phyloP scores from a whole-genome alignment of 2,888 invertebrate genomes.

The Ennomos erosarius region DNA sequence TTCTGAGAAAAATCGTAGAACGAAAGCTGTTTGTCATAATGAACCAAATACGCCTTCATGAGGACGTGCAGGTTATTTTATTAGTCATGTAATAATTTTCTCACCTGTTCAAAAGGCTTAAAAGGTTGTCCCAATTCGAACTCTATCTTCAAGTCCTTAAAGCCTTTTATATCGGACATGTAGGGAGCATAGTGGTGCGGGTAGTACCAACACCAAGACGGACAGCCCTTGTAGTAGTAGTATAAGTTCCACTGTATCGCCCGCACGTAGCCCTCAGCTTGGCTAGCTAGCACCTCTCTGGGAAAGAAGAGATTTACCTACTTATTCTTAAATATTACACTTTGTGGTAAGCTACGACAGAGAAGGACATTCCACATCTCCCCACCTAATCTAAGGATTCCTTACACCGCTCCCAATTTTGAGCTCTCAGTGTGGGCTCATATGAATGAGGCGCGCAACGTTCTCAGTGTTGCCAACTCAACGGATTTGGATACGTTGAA shows the following conservation, averaged over 20 bases:
- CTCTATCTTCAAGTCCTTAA: conserved; percentile 90
- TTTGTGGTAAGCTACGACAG: too few species aligned
- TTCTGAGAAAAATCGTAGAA: too few species aligned
- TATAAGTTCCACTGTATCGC: conserved; percentile 98
- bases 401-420: too few species aligned
- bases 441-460: too few species aligned
- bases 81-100: neutral
- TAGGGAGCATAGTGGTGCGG: conserved; percentile 99
- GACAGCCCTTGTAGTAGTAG: conserved; percentile 98
- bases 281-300: conserved; percentile 91
- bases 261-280: conserved; percentile 95
- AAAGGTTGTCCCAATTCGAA: conserved; percentile 96
- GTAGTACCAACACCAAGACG: conserved; percentile 99
- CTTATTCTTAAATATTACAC: conserved; percentile 78
- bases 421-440: too few species aligned
- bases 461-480: too few species aligned
- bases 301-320: conserved; percentile 58
- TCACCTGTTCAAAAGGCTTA: conserved; percentile 94
- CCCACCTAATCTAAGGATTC: too few species aligned
- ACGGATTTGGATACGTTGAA: too few species aligned
- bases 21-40: too few species aligned
- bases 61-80: too few species aligned
- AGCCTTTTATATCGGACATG: conserved; percentile 95
- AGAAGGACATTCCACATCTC: too few species aligned
- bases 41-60: too few species aligned